A percentile compares a stretch with the other conserved stretches of the same genome.
Evolutionary conservation across 2,797 vertebrate genomes (phyloP).

Genomic region (Galago senegalensis): DNA sequence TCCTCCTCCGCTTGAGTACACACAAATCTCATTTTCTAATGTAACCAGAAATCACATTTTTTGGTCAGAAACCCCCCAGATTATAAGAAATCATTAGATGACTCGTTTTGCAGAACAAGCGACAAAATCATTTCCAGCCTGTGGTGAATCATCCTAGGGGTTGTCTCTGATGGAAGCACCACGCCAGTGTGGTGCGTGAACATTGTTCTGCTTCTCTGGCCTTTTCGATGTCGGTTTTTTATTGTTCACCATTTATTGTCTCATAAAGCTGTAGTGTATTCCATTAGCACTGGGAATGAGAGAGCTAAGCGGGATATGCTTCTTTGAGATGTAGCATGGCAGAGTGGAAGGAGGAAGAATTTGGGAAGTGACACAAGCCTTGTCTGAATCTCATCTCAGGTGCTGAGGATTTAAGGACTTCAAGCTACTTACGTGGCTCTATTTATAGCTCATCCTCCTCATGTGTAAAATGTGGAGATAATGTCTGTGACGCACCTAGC

Average conservation of each 20-base stretch:
- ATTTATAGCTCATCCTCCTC: background rate
- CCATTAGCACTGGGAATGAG: background rate
- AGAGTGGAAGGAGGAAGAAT: background rate
- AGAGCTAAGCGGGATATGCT: background rate
- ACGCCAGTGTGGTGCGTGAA: background rate
- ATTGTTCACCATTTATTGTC: conserved; percentile 9
- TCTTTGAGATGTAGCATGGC: background rate
- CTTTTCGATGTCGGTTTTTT: background rate
- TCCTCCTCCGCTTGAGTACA: background rate
- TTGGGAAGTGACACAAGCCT: background rate
- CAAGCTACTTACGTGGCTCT: background rate
- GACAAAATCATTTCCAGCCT: conserved; percentile 49
- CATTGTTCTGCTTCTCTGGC: background rate
- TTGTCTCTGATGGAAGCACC: background rate
- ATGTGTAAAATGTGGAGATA: background rate
- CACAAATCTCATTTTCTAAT: background rate
- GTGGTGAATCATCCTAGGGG: background rate
- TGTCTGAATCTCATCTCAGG: background rate
- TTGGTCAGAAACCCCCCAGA: background rate
- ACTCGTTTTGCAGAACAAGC: background rate
- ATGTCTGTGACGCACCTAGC: background rate
- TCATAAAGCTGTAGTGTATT: conserved; percentile 28
- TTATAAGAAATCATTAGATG: background rate
- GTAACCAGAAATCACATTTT: background rate
- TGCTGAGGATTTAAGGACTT: background rate